Conservation (phyloP, 2,888 invertebrate genomes). For the Leptopterna dolabrata region DNA sequence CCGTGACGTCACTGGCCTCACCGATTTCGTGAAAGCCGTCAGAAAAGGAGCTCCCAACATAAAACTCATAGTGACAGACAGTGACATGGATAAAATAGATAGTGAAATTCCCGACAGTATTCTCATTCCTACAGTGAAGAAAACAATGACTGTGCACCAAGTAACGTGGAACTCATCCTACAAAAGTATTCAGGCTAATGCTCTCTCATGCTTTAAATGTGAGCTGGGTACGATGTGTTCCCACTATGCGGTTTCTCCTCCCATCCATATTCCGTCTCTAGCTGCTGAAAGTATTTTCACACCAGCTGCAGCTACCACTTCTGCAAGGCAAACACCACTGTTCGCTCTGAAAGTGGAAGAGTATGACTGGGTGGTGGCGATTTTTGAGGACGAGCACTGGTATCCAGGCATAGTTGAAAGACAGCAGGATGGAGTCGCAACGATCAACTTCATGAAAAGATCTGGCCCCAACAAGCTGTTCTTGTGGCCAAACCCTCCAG, state of each 20-base stretch:
- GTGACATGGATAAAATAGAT: slow-evolving; percentile 18
- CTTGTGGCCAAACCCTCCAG: background rate
- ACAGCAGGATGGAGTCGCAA: background rate
- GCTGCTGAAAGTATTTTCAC: background rate
- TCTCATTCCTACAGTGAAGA: background rate
- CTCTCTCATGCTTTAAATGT: background rate
- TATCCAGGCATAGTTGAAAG: background rate
- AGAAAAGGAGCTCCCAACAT: background rate
- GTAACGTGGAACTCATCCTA: background rate
- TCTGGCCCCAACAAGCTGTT: background rate
- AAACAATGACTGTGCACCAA: slow-evolving; percentile 29
- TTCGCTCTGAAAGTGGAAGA: background rate
- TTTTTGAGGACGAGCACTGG: background rate
- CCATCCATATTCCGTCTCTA: background rate
- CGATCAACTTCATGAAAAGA: background rate
- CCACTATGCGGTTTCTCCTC: background rate
- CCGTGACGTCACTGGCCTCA: background rate
- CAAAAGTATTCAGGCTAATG: background rate
- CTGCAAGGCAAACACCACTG: background rate
- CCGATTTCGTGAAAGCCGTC: background rate
- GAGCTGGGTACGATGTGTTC: background rate
- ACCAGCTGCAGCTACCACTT: background rate
- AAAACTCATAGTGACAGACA: background rate
- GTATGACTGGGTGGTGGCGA: slow-evolving; percentile 11
- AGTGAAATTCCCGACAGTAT: background rate